Conservation (phyloP, 2,113 vertebrate species). For the Solea solea region DNA sequence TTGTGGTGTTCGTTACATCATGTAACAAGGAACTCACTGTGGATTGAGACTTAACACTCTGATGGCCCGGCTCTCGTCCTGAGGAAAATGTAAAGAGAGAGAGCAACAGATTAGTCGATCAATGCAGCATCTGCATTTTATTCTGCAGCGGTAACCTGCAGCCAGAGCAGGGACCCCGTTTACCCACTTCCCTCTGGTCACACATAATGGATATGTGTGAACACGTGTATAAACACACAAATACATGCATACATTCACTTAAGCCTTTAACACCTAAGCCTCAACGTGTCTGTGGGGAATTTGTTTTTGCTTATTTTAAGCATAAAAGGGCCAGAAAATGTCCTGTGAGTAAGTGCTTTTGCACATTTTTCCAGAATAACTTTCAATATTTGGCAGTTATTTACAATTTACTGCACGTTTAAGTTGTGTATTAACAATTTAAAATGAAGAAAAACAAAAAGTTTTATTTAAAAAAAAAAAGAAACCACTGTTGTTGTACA, state of each 20-base stretch:
- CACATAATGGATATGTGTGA: conserved; percentile 12
- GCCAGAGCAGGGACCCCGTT: conserved; percentile 43
- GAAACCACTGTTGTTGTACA: too few species aligned
- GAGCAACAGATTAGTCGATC: conserved; percentile 38
- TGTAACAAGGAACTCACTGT: conserved; percentile 63
- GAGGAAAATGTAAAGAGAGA: conserved; percentile 25
- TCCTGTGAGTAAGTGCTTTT: too few species aligned
- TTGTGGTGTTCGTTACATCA: conserved; percentile 63
- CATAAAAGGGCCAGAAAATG: too few species aligned
- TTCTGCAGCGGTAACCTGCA: conserved; percentile 31
- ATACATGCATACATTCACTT: conserved; percentile 4
- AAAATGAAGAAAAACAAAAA: too few species aligned
- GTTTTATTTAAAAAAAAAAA: too few species aligned
- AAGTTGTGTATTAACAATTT: too few species aligned
- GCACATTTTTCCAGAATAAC: too few species aligned
- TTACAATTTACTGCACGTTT: too few species aligned
- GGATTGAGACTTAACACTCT: conserved; percentile 46
- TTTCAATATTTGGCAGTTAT: too few species aligned
- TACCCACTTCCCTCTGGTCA: conserved; percentile 31
- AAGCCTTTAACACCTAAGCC: too few species aligned
- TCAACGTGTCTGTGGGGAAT: too few species aligned
- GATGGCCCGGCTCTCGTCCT: conserved; percentile 13
- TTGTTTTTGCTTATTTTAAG: too few species aligned
- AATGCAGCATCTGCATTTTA: conserved; percentile 57
- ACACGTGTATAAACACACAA: conserved; percentile 3